Evolutionary conservation across 2,797 vertebrate species (phyloP), one percentile per base, ranked within the genome.

Genomic region (Schizopygopsis malacanthus): DNA sequence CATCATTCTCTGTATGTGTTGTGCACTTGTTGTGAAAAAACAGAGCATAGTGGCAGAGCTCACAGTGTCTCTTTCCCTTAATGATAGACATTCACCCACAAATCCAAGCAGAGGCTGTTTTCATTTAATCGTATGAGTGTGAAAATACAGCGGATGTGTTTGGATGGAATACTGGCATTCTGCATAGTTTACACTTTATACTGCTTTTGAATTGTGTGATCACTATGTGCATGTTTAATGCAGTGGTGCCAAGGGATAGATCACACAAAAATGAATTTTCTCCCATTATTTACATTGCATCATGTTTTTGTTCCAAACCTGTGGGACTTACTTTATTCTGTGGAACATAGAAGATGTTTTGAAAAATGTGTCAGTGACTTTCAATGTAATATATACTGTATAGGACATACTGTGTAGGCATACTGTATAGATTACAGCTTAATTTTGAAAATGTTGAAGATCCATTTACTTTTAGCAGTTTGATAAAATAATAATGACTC

Each of bases 111-210:
- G 78, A 63, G 25, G 52, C 50, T 78, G 56, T 85, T 82, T 67
- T 69, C 37, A 20, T 80, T 88, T 82, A 84, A 87, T 82, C 82
- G 72, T n/a, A 43, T 25, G 45, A 75, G 81, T 85, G 79, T 67
- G 59, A n/a, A 82, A 61, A 56, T 25, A 45, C 61, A 69, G 37
- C 3, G 1, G 10, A 3, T 47, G 5, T 65, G 15, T 79, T 79
- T 45, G 37, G 41, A 25, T 39, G 25, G 54, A 61, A n/a, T 33
- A 61, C 25, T 59, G 28, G 18, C 47, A 11, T 61, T 45, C 15
- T 79, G 54, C 76, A 16, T 41, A 41, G 22, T 63, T 61, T n/a
- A n/a, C n/a, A n/a, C n/a, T n/a, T n/a, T 33, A 65, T 33, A 6
- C 16, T 13, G 73, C 10, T 75, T 77, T 33, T 33, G 13, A 52